phyloP scores from a whole-genome alignment of 2,888 invertebrate species.

The Mythimna pallens region DNA sequence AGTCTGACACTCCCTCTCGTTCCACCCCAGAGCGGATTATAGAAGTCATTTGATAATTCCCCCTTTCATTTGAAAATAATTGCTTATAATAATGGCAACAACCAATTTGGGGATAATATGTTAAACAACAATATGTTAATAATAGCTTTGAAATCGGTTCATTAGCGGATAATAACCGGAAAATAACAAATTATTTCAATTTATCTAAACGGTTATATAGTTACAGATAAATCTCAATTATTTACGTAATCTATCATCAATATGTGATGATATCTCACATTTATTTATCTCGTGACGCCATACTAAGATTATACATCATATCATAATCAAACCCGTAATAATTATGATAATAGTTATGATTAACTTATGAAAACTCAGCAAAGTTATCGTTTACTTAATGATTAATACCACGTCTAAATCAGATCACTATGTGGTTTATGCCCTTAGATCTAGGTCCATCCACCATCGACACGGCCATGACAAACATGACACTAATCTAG shows the following conservation, averaged over 20 bases:
- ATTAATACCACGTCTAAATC: background rate
- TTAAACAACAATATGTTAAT: background rate
- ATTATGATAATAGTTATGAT: no score
- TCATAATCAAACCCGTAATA: no score
- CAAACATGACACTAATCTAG: background rate
- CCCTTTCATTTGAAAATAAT: background rate
- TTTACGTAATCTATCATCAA: no score
- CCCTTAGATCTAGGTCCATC: no score
- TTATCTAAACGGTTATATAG: background rate
- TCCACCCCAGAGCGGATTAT: no score
- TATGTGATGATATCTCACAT: no score
- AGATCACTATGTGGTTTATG: background rate
- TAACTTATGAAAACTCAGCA: background rate
- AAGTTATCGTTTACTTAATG: background rate
- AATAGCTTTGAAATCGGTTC: conserved; percentile 1
- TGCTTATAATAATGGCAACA: background rate
- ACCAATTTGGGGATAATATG: conserved; percentile 7
- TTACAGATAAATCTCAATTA: no score
- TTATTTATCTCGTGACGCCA: no score
- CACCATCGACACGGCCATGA: background rate
- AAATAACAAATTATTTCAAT: background rate
- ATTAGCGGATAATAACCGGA: background rate
- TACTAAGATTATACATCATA: no score
- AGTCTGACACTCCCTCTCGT: no score
- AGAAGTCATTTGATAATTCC: no score